phyloP scores from a whole-genome alignment of 2,888 invertebrate genomes.

The Zootermopsis nevadensis region DNA sequence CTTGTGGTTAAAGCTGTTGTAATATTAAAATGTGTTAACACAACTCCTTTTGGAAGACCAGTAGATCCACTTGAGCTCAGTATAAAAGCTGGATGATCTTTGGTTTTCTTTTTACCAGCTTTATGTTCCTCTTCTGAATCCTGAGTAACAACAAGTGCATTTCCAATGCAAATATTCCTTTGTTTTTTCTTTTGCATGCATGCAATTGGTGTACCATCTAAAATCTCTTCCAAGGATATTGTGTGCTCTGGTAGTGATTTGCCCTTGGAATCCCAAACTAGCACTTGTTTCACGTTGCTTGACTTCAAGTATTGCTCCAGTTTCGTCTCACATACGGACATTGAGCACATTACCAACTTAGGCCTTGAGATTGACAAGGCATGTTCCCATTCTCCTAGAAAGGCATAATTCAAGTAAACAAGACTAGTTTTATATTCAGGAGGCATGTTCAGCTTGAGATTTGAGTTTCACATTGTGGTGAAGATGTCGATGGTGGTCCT shows the following conservation, averaged over 20 bases:
- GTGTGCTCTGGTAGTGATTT: neutral
- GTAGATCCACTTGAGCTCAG: constrained; percentile 83
- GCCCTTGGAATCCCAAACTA: neutral
- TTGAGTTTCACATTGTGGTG: no score
- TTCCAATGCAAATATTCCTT: neutral
- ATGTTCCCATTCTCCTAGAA: constrained; percentile 76
- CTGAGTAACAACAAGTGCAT: neutral
- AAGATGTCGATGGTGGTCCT: no score
- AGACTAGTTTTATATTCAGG: no score
- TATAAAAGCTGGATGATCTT: constrained; percentile 65
- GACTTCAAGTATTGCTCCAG: neutral
- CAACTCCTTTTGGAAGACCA: constrained; percentile 82
- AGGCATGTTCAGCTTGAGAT: no score
- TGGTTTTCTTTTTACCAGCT: neutral
- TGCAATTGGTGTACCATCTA: neutral
- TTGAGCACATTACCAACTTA: constrained; percentile 75
- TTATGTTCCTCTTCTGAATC: neutral
- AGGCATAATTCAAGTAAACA: neutral
- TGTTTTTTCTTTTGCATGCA: neutral
- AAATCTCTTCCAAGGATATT: neutral
- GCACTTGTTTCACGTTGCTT: neutral
- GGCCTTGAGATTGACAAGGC: constrained; percentile 76
- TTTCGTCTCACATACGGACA: constrained; percentile 56
- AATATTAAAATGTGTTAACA: constrained; percentile 76
- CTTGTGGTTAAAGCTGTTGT: constrained; percentile 57